These are phyloP conservation scores for Lutraria rhynchaena DNA, from an alignment of 1,140 invertebrate genomes.

Conservation along the genomic window DNA sequence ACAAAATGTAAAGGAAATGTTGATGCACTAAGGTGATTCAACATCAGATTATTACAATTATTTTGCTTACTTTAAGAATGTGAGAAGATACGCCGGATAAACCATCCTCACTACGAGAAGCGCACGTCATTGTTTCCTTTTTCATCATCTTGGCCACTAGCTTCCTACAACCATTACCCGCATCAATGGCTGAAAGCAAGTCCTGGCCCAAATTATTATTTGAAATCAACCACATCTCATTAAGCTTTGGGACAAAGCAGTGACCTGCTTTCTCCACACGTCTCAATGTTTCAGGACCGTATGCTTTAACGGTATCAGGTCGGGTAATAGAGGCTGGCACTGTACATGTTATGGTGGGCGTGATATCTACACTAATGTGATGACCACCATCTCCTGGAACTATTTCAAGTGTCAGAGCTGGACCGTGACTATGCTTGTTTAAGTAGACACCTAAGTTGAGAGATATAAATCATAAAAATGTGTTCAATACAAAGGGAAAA, in stretches of 20 bases:
- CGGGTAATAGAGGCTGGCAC: not conserved
- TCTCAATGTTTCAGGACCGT: not conserved
- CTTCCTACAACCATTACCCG: slow-evolving; percentile 9
- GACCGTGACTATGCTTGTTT: slow-evolving; percentile 7
- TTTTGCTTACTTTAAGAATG: slow-evolving; percentile 22
- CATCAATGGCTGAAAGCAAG: slow-evolving; percentile 8
- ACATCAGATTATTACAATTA: no score
- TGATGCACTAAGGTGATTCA: no score
- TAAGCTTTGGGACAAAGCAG: slow-evolving; percentile 9
- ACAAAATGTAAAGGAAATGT: no score
- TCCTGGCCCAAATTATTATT: not conserved
- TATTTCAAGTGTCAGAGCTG: slow-evolving; percentile 8
- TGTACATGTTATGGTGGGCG: not conserved
- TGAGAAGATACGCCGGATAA: slow-evolving; percentile 19
- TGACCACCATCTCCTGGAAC: not conserved
- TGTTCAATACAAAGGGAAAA: not conserved
- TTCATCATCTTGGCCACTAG: slow-evolving; percentile 3
- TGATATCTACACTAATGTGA: slow-evolving; percentile 17
- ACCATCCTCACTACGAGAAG: not conserved
- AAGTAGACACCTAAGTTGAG: slow-evolving; percentile 20
- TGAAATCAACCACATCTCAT: slow-evolving; percentile 9
- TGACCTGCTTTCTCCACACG: not conserved
- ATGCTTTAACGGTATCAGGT: slow-evolving; percentile 15
- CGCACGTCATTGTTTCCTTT: not conserved
- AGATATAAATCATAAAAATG: no score